Evolutionary conservation across 2,888 invertebrate species (phyloP).

Genomic region (Megaustenia siamemsis): DNA sequence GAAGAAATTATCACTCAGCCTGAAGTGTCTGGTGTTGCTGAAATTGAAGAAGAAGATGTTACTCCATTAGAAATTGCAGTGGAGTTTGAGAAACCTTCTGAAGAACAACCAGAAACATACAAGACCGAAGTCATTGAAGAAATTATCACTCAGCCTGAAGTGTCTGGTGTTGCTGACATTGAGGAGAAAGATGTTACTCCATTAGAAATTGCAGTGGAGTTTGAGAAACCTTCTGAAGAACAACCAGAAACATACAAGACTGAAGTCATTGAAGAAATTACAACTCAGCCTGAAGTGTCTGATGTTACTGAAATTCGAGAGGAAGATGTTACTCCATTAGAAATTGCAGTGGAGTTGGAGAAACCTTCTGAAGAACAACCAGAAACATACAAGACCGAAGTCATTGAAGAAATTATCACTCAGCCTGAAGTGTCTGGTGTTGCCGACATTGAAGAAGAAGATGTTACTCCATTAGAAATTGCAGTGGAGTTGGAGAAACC

Average conservation of each 20-base stretch:
- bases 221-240: conserved; percentile 51
- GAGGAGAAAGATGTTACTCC: conserved; percentile 56
- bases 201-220: conserved; percentile 51
- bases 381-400: conserved; percentile 54
- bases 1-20: conserved; percentile 55
- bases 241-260: conserved; percentile 54
- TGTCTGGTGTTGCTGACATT: conserved; percentile 55
- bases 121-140: conserved; percentile 55
- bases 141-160: conserved; percentile 52
- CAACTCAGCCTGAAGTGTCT: conserved; percentile 54
- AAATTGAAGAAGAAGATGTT: conserved; percentile 52
- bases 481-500: conserved; percentile 52
- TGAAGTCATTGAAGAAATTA: conserved; percentile 57
- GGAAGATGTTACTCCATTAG: conserved; percentile 54
- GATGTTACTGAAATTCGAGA: conserved; percentile 49
- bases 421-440: conserved; percentile 53
- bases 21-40: conserved; percentile 46
- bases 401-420: conserved; percentile 47
- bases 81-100: conserved; percentile 48
- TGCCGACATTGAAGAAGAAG: conserved; percentile 39
- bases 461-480: conserved; percentile 55
- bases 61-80: conserved; percentile 51
- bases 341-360: conserved; percentile 56
- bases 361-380: conserved; percentile 58
- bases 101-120: conserved; percentile 51